These are phyloP conservation scores for Pollimyrus isidori DNA, from an alignment of 2,113 vertebrate genomes.

Conservation along the genomic window DNA sequence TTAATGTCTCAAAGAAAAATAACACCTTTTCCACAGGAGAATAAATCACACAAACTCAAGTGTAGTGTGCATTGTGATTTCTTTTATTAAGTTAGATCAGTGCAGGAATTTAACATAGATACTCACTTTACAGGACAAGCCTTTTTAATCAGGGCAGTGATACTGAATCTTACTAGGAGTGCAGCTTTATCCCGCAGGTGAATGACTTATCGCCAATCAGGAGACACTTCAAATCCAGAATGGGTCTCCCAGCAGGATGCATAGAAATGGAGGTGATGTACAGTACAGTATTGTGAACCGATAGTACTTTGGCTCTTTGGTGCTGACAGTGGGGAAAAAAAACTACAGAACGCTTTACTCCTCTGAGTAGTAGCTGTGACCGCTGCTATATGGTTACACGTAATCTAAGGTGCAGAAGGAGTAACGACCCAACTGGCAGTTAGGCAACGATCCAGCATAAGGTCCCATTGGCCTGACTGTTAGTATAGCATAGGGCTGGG, in stretches of 20 bases:
- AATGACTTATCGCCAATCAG: background rate
- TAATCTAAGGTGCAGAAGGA: background rate
- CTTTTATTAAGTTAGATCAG: background rate
- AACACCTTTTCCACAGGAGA: background rate
- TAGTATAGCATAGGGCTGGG: background rate
- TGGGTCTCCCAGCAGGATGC: background rate
- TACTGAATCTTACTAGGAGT: background rate
- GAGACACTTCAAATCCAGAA: background rate
- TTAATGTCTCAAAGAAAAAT: background rate
- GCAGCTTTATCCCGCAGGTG: background rate
- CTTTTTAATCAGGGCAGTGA: background rate
- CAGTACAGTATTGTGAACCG: background rate
- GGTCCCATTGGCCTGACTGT: background rate
- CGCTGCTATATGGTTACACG: background rate
- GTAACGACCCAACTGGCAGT: background rate
- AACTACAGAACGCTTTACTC: background rate
- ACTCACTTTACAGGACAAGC: background rate
- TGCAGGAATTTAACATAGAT: background rate
- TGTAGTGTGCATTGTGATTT: background rate
- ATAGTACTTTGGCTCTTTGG: background rate
- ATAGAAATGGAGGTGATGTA: background rate
- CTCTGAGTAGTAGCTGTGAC: background rate
- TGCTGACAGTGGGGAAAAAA: background rate
- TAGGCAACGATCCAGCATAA: background rate
- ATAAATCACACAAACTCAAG: background rate